Evolutionary conservation across 1,140 invertebrate species (phyloP), one percentile per base, ranked within the genome.

Genomic region (Heliconius hewitsoni): DNA sequence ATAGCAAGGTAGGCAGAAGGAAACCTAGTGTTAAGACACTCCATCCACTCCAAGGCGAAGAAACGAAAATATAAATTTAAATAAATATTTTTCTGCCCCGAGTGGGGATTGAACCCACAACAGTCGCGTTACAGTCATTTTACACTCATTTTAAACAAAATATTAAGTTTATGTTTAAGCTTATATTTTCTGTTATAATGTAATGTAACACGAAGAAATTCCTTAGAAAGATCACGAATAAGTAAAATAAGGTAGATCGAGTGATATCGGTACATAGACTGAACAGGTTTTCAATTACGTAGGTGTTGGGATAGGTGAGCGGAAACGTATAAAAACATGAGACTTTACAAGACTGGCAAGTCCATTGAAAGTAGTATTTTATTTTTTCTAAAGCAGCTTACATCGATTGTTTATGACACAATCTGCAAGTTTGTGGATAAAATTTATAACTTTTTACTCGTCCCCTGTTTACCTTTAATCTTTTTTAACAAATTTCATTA

Each of bases 261-360:
- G 60, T 13, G 60, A 66, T 66, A 66, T 66, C 60, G 60, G 60
- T 66, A 66, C 60, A 66, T 16, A 66, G 13, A 9, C 60, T 66
- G 23, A 66, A 66, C 60, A 27, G 60, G 60, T 66, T 66, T 66
- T 66, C 60, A 66, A 66, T 66, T 66, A 66, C 60, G 60, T 66
- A 66, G 60, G 60, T 66, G 60, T 66, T 66, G 60, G 60, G 9
- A 66, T 27, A 66, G 60, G 60, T 66, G 60, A 66, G 23, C 60
- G 60, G 60, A 66, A 66, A 66, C 60, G 60, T 66, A 66, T 66
- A 66, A 66, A 66, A 66, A 66, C 23, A 27, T 66, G 16, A 30
- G 27, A 27, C 60, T 66, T 66, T 66, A 66, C 60, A 66, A 66
- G 60, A 66, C 23, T 66, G 3, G 23, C 11, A 27, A 30, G 23